phyloP scores from a whole-genome alignment of 2,797 vertebrate genomes.

The Craterocephalus amniculus region DNA sequence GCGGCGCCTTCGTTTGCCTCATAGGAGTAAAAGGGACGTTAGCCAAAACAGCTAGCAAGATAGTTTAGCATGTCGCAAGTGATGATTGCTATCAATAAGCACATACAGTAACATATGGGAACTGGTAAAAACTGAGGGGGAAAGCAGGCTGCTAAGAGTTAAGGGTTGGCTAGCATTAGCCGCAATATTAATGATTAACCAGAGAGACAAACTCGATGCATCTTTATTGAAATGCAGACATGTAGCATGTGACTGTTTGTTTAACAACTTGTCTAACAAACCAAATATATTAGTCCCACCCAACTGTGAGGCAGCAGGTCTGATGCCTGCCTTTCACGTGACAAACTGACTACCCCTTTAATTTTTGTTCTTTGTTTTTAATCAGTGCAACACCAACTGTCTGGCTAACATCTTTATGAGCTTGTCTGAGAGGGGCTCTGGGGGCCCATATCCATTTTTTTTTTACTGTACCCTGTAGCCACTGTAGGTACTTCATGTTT shows the following conservation, averaged over 20 bases:
- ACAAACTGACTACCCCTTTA: slow-evolving; percentile 62
- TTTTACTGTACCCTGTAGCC: neutral
- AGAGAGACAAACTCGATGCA: slow-evolving; percentile 37
- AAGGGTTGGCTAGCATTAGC: slow-evolving; percentile 15
- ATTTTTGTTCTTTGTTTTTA: slow-evolving; percentile 23
- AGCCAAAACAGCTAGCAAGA: slow-evolving; percentile 63
- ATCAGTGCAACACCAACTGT: slow-evolving; percentile 26
- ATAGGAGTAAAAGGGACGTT: slow-evolving; percentile 42
- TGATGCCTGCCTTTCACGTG: slow-evolving; percentile 50
- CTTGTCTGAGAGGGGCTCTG: neutral
- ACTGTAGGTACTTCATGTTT: neutral
- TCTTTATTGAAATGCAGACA: slow-evolving; percentile 36
- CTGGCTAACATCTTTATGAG: neutral
- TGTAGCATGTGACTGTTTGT: slow-evolving; percentile 57
- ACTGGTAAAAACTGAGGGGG: too few relatives aligned
- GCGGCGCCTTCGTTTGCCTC: slow-evolving; percentile 31
- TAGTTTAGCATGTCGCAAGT: slow-evolving; percentile 46
- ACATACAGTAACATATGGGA: too few relatives aligned
- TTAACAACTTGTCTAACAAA: slow-evolving; percentile 39
- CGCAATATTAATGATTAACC: slow-evolving; percentile 58
- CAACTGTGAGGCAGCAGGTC: slow-evolving; percentile 36
- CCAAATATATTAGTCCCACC: slow-evolving; percentile 27
- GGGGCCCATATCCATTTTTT: neutral
- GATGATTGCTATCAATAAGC: slow-evolving; percentile 10
- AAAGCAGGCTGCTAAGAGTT: neutral